Evolutionary conservation across 2,797 vertebrate genomes (phyloP).

Genomic region (Cryptoblepharus egeriae): DNA sequence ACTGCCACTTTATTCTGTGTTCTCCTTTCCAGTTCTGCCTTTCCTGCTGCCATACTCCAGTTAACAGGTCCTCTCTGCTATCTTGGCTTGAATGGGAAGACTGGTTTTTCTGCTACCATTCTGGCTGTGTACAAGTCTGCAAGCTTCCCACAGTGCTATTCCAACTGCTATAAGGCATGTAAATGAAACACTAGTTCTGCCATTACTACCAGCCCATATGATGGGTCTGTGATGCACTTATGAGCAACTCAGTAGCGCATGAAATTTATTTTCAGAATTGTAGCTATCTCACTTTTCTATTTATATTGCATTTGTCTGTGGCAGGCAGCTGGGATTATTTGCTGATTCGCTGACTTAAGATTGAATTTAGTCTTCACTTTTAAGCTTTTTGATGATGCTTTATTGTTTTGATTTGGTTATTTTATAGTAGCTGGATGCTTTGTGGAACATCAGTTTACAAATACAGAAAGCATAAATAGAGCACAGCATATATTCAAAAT

Average conservation of each 20-base stretch:
- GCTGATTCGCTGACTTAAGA: background rate
- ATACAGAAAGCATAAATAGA: background rate
- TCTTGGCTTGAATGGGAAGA: too few species aligned
- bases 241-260: background rate
- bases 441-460: background rate
- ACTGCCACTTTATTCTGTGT: too few species aligned
- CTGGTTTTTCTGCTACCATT: too few species aligned
- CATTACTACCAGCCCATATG: too few species aligned
- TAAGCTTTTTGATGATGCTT: background rate
- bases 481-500: background rate
- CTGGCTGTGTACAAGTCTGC: too few species aligned
- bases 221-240: background rate
- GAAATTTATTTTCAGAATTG: background rate
- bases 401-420: background rate
- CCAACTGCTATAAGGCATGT: too few species aligned
- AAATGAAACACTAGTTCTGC: too few species aligned
- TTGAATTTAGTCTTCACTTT: background rate
- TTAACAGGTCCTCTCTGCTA: too few species aligned
- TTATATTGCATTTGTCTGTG: conserved; percentile 5
- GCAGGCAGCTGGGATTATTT: background rate
- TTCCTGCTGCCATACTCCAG: too few species aligned
- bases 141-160: too few species aligned
- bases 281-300: background rate
- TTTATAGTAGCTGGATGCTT: background rate
- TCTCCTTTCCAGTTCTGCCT: too few species aligned